Conservation (phyloP, 2,113 vertebrate genomes). For the Panurus biarmicus region DNA sequence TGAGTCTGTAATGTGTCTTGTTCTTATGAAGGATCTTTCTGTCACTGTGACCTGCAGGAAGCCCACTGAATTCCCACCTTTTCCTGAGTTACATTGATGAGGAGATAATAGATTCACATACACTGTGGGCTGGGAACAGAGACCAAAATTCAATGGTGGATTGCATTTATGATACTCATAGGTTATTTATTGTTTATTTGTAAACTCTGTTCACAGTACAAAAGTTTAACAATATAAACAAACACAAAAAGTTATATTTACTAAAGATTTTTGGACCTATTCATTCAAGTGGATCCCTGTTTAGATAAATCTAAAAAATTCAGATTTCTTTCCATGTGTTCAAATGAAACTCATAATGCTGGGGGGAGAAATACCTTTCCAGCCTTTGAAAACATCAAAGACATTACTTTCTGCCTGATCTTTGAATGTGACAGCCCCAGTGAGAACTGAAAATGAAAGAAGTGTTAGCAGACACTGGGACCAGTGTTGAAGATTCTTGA, state of each 20-base stretch:
- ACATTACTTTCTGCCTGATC: background rate
- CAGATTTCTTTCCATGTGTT: background rate
- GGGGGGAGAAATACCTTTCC: background rate
- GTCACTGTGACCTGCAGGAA: background rate
- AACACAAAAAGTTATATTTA: background rate
- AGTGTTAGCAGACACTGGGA: background rate
- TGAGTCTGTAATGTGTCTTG: background rate
- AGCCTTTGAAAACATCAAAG: background rate
- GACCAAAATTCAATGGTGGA: background rate
- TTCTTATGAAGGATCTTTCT: background rate
- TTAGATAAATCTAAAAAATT: background rate
- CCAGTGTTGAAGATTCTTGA: background rate
- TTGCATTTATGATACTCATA: background rate
- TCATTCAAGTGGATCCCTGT: background rate
- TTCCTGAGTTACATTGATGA: background rate
- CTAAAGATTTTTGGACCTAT: background rate
- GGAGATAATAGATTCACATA: background rate
- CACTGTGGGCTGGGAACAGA: background rate
- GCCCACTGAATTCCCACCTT: background rate
- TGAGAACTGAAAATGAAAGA: background rate
- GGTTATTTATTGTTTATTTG: background rate
- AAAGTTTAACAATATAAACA: background rate
- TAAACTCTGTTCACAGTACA: background rate
- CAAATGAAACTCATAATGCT: background rate
- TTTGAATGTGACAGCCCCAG: background rate